A percentile compares a stretch with the other conserved stretches of the same genome.
phyloP scores from a whole-genome alignment of 2,797 vertebrate genomes.

The Choloepus didactylus region DNA sequence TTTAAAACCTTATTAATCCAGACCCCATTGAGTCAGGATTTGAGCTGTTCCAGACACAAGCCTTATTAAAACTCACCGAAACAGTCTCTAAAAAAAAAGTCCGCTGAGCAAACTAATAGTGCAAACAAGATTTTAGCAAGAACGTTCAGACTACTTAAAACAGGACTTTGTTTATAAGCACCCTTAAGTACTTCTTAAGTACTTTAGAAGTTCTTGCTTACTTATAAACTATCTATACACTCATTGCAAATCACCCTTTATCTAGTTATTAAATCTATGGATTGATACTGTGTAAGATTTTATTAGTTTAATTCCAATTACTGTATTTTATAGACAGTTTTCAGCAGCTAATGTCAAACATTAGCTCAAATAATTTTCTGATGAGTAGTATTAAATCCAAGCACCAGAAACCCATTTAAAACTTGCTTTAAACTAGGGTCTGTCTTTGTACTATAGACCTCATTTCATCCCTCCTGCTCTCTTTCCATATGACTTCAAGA shows the following conservation, averaged over 20 bases:
- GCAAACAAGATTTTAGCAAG: constrained; percentile 72
- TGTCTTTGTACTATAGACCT: neutral
- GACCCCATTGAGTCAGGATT: constrained; percentile 68
- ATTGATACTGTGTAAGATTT: constrained; percentile 61
- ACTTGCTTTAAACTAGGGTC: neutral
- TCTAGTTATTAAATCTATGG: constrained; percentile 62
- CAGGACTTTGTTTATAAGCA: constrained; percentile 76
- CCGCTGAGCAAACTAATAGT: constrained; percentile 71
- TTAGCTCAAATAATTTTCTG: constrained; percentile 66
- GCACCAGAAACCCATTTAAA: constrained; percentile 51
- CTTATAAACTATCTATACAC: constrained; percentile 56
- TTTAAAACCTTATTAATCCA: constrained; percentile 80
- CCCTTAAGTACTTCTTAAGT: constrained; percentile 77
- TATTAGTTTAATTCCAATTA: constrained; percentile 73
- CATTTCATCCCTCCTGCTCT: neutral
- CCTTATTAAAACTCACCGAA: constrained; percentile 77
- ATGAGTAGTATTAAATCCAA: constrained; percentile 52
- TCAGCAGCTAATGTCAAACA: constrained; percentile 65
- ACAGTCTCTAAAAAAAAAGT: constrained; percentile 67
- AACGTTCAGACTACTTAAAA: constrained; percentile 74
- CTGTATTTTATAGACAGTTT: constrained; percentile 68
- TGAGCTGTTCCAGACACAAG: constrained; percentile 80
- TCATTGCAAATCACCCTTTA: constrained; percentile 61
- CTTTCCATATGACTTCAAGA: neutral
- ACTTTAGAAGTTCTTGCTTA: constrained; percentile 65